phyloP scores from a whole-genome alignment of 1,140 invertebrate species.

The Magallana ariakensis region DNA sequence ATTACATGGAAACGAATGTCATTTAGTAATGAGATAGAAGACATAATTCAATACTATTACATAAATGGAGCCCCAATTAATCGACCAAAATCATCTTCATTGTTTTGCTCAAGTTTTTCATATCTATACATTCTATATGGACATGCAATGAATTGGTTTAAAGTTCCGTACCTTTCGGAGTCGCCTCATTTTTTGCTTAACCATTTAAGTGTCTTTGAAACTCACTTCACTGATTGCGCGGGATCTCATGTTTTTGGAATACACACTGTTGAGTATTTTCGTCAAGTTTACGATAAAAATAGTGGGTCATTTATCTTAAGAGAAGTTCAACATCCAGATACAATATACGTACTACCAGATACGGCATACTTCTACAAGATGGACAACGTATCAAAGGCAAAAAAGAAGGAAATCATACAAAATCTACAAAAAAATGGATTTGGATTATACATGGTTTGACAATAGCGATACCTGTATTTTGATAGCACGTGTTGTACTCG shows the following conservation, averaged over 20 bases:
- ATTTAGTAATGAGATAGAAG: background rate
- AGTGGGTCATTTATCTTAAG: background rate
- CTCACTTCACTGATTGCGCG: background rate
- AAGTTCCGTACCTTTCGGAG: background rate
- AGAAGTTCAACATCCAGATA: background rate
- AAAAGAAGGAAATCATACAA: background rate
- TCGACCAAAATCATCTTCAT: background rate
- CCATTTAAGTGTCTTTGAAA: background rate
- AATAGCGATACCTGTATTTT: background rate
- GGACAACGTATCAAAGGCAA: background rate
- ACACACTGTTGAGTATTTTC: background rate
- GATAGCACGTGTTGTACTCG: background rate
- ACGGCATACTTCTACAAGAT: background rate
- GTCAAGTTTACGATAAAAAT: background rate
- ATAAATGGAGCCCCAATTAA: background rate
- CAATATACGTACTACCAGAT: background rate
- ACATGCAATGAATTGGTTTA: background rate
- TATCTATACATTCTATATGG: constrained; percentile 7
- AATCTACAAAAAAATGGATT: background rate
- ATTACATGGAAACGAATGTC: background rate
- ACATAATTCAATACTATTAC: background rate
- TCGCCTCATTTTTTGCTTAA: background rate
- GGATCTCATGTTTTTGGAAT: background rate
- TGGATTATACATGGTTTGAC: constrained; percentile 6
- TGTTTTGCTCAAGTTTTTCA: background rate